Base-by-base conservation (phyloP, 2,888 invertebrate species). In the Dorcus hopei region DNA sequence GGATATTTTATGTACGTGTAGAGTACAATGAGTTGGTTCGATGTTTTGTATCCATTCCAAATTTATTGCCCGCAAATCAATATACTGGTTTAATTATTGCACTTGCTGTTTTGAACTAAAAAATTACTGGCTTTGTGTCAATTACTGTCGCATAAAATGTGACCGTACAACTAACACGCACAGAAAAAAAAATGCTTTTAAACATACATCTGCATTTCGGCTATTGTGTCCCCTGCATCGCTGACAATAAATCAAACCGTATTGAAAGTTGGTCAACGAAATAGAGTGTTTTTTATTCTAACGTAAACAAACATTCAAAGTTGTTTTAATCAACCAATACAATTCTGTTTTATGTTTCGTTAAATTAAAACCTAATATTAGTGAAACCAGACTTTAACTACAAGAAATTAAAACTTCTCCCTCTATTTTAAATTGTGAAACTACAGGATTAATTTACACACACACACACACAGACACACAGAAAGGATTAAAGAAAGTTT, bases 51-150 rank as follows among this genome's bases (percentile, higher is more conserved):
- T 33, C 26, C 26, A 7, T 14, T 47, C 7, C 9, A 47, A 47
- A 47, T 47, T 47, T 47, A 47, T 47, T 47, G 47, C 26, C 47
- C 47, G 26, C 47, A 47, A 47, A 47, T 47, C 47, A 47, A 47
- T 47, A 47, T 23, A 16, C 14, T 19, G 47, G 47, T 14, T 47
- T 47, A 47, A 47, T 47, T 16, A 23, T 47, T 14, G 47, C 16
- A 47, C 9, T 47, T 23, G 6, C 47, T n/a, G 47, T 47, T 47
- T 47, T 16, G 47, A 14, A 26, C 26, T 47, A 11, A 47, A 47
- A 47, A 47, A 47, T 23, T 47, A 47, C 26, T 26, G 47, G 47
- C 26, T 47, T 47, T 14, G 23, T 26, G 26, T 47, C 26, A 47
- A 47, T 47, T 23, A 23, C 47, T 47, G 19, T 19, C 9, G 26